Base-by-base conservation (phyloP, 2,888 invertebrate species). In the Thereva unica region DNA sequence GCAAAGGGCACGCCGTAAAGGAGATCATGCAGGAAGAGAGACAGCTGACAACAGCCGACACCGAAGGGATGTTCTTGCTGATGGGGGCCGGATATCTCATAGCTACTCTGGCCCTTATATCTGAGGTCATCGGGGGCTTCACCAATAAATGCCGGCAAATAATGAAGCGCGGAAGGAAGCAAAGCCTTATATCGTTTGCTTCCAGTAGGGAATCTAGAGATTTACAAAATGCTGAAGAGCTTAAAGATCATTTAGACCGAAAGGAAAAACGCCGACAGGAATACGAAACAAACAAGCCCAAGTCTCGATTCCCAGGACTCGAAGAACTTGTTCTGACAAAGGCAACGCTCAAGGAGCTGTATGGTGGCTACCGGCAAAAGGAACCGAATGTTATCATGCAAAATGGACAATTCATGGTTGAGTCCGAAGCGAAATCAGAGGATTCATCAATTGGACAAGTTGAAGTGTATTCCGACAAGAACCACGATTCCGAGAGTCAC, bases 61-160 rank as follows among this genome's bases (percentile, higher is more conserved):
- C 90, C 0, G 90, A 91, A 79, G 92, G 92, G 7, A 92, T 91
- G 89, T 92, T 91, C 75, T 78, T 92, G 3, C 82, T 92, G 1
- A 82, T 92, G 71, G 89, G 83, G 4, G 85, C 87, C 49, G 92
- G 92, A 0, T 89, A 89, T 75, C 74, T 88, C 0, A 75, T 89
- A 37, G 91, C 87, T 4, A 84, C 83, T 0, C 80, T 85, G 3
- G 85, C 86, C 4, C 78, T 91, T 7, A 72, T 87, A 9, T 86
- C 89, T 0, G 92, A 92, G 81, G 87, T 87, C 81, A 85, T 89
- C 74, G 88, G 89, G 23, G 89, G 89, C 2, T 87, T 88, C 68
- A 82, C 87, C 0, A 85, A 84, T 73, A 83, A 84, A 72, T 88
- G 88, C 72, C 76, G 80, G 0, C 78, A 79, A 64, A 78, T 81